These are phyloP conservation scores for Drosophila busckii DNA, from an alignment of 1,140 invertebrate species.

Conservation along the genomic window DNA sequence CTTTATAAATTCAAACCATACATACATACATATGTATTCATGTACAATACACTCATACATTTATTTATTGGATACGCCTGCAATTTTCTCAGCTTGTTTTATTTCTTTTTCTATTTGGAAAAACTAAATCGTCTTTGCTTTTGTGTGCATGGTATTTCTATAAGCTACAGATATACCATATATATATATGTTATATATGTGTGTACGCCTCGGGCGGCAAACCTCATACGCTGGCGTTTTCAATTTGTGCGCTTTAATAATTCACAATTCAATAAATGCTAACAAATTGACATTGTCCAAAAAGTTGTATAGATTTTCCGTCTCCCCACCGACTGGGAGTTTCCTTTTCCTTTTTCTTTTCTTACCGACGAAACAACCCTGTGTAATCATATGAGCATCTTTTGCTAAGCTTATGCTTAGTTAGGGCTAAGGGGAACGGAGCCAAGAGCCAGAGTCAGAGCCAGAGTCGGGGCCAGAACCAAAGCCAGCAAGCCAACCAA, in stretches of 20 bases:
- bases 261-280: conserved; percentile 78
- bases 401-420: background rate
- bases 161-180: conserved; percentile 41
- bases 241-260: conserved; percentile 78
- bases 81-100: conserved; percentile 39
- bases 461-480: background rate
- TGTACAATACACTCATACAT: background rate
- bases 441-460: background rate
- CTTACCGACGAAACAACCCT: conserved; percentile 38
- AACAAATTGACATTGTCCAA: conserved; percentile 77
- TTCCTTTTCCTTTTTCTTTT: conserved; percentile 9
- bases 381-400: conserved; percentile 56
- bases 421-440: too few species aligned
- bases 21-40: background rate
- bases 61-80: conserved; percentile 9
- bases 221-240: conserved; percentile 44
- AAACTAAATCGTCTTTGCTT: conserved; percentile 66
- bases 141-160: conserved; percentile 52
- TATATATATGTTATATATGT: conserved; percentile 6
- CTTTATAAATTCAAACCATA: too few species aligned
- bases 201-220: background rate
- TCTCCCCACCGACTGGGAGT: too few species aligned
- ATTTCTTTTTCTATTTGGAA: conserved; percentile 44
- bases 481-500: conserved; percentile 41
- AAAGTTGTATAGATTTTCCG: conserved; percentile 53